Percentiles rank a stretch among this genome's conserved stretches.
These are phyloP conservation scores for Melanerpes aurifrons DNA, from an alignment of 2,113 vertebrate genomes.

Conservation along the genomic window DNA sequence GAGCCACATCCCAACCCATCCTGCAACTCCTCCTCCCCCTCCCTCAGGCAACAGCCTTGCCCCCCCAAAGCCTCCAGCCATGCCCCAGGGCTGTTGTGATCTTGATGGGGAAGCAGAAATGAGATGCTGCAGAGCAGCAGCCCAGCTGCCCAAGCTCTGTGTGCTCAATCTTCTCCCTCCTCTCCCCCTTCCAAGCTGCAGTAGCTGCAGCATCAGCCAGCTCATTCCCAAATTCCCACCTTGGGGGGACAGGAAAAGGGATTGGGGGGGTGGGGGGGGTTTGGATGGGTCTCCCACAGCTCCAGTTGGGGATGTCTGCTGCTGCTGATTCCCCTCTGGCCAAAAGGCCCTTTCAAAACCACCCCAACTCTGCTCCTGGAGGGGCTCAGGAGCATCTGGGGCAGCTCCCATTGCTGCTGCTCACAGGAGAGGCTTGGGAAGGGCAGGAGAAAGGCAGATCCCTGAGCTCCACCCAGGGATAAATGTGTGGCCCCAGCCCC, in stretches of 20 bases:
- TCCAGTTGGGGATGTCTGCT: not conserved
- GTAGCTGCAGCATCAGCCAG: not conserved
- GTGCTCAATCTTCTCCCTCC: not conserved
- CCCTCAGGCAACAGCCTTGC: not conserved
- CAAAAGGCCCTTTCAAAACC: not conserved
- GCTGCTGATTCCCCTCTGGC: not conserved
- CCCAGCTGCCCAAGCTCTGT: not conserved
- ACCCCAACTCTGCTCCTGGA: not conserved
- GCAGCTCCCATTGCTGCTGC: not conserved
- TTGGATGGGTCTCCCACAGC: not conserved
- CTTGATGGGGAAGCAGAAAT: not conserved
- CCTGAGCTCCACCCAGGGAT: not conserved
- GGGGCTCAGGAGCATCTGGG: not conserved
- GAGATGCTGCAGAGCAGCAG: not conserved
- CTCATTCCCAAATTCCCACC: not conserved
- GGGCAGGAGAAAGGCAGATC: not conserved
- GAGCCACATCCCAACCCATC: not conserved
- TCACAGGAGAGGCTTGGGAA: accelerated
- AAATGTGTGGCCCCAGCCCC: not conserved
- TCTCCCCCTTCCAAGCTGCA: accelerated
- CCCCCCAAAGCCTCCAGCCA: not conserved
- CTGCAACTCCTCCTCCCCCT: not conserved
- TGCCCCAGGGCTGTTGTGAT: not conserved
- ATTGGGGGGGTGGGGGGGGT: not conserved
- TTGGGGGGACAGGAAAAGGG: no score